Percentiles rank a stretch among this genome's conserved stretches.
These are phyloP conservation scores for Zoanthus solanderi DNA, from an alignment of 92 coral and sea anemone species.

Conservation along the genomic window DNA sequence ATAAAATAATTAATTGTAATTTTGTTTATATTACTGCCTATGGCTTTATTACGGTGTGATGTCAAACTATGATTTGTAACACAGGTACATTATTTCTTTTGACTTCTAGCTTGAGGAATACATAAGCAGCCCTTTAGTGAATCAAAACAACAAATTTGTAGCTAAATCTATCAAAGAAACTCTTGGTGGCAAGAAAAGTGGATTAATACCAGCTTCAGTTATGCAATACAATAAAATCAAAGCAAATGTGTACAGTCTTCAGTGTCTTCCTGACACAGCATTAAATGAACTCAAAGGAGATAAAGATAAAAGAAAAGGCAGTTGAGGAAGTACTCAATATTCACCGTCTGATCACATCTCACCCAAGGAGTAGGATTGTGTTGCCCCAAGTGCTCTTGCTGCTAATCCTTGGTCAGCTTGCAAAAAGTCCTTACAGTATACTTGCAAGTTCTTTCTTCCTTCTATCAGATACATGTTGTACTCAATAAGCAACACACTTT, in stretches of 20 bases:
- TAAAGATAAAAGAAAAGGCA: not conserved
- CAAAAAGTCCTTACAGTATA: too few species aligned
- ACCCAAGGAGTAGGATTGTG: too few species aligned
- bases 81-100: not conserved
- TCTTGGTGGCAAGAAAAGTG: constrained; percentile 15
- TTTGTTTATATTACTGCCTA: too few species aligned
- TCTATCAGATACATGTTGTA: too few species aligned
- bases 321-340: too few species aligned
- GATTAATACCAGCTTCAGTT: constrained; percentile 57
- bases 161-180: constrained; percentile 72
- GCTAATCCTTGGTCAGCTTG: too few species aligned
- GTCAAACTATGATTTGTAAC: not conserved
- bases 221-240: constrained; percentile 49
- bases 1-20: too few species aligned
- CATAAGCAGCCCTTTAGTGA: constrained; percentile 77
- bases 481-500: too few species aligned
- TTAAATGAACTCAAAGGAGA: not conserved
- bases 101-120: constrained; percentile 75
- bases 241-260: constrained; percentile 33
- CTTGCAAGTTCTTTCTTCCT: too few species aligned
- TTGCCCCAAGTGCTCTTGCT: too few species aligned
- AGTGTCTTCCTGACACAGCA: not conserved
- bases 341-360: too few species aligned
- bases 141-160: constrained; percentile 68
- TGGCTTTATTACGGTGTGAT: too few species aligned